These are phyloP conservation scores for Acanthoscelides obtectus DNA, from an alignment of 2,888 invertebrate genomes.

Conservation along the genomic window DNA sequence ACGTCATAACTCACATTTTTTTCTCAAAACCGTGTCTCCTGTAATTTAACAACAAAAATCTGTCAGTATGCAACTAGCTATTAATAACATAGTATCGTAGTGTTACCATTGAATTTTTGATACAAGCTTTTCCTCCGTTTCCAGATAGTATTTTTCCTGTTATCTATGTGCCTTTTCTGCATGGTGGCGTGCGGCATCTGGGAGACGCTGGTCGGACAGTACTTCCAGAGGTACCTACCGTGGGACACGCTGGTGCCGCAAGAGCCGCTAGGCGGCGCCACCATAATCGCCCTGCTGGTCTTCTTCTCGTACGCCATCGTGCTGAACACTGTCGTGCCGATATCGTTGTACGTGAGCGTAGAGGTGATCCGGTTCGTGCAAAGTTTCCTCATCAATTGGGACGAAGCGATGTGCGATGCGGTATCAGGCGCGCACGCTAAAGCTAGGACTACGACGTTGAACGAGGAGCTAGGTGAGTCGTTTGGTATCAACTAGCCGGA, in stretches of 20 bases:
- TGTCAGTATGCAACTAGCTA: too few relatives aligned
- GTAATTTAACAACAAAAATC: too few relatives aligned
- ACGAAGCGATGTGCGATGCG: constrained; percentile 94
- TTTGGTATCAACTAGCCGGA: neutral
- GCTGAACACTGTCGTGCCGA: constrained; percentile 99
- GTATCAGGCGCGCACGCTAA: constrained; percentile 87
- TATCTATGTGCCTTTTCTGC: constrained; percentile 96
- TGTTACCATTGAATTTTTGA: too few relatives aligned
- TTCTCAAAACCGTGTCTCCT: too few relatives aligned
- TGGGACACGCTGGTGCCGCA: constrained; percentile 91
- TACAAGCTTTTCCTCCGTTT: constrained; percentile 42
- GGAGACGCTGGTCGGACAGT: constrained; percentile 90
- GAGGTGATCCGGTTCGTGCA: constrained; percentile 98
- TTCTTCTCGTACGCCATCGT: constrained; percentile 99
- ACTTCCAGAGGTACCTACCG: constrained; percentile 86
- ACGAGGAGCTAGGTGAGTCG: constrained; percentile 85
- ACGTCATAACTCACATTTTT: too few relatives aligned
- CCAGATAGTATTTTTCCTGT: constrained; percentile 96
- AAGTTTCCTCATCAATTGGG: constrained; percentile 99
- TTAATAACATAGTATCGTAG: too few relatives aligned
- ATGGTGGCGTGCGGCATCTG: constrained; percentile 97
- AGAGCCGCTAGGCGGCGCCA: constrained; percentile 76
- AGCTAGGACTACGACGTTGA: constrained; percentile 95
- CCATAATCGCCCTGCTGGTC: constrained; percentile 91
- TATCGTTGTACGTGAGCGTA: constrained; percentile 94